Percentiles rank a stretch among this genome's conserved stretches.
Evolutionary conservation across 2,113 vertebrate species (phyloP).

Genomic region (Scomber scombrus): DNA sequence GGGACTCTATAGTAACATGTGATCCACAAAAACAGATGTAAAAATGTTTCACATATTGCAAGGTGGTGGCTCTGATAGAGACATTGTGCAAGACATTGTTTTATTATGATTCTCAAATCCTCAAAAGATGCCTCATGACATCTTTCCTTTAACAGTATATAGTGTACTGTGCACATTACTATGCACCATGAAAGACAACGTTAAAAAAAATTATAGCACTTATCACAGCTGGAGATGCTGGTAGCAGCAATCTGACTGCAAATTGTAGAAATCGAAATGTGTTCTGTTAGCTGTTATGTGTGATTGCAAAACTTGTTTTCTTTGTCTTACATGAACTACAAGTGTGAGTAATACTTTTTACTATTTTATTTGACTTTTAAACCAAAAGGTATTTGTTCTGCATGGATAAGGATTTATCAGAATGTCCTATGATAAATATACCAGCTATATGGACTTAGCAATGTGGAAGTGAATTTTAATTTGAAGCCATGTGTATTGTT

Average conservation of each 20-base stretch:
- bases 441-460: not conserved
- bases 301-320: conserved; percentile 39
- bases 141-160: conserved; percentile 25
- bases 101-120: conserved; percentile 89
- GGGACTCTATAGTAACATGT: conserved; percentile 8
- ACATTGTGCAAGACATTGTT: conserved; percentile 88
- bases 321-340: conserved; percentile 27
- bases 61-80: conserved; percentile 79
- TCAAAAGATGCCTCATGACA: conserved; percentile 7
- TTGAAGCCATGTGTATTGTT: not conserved
- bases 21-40: conserved; percentile 18
- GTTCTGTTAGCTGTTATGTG: not conserved
- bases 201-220: conserved; percentile 67
- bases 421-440: conserved; percentile 7
- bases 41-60: not conserved
- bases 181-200: conserved; percentile 39
- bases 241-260: conserved; percentile 54
- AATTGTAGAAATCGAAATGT: conserved; percentile 41
- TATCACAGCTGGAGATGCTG: conserved; percentile 72
- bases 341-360: conserved; percentile 18
- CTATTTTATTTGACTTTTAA: conserved; percentile 32
- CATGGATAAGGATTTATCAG: conserved; percentile 13
- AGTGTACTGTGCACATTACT: conserved; percentile 33
- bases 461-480: not conserved
- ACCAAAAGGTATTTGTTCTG: conserved; percentile 11